Base-by-base conservation (phyloP, 2,113 vertebrate genomes). In the Scortum barcoo region DNA sequence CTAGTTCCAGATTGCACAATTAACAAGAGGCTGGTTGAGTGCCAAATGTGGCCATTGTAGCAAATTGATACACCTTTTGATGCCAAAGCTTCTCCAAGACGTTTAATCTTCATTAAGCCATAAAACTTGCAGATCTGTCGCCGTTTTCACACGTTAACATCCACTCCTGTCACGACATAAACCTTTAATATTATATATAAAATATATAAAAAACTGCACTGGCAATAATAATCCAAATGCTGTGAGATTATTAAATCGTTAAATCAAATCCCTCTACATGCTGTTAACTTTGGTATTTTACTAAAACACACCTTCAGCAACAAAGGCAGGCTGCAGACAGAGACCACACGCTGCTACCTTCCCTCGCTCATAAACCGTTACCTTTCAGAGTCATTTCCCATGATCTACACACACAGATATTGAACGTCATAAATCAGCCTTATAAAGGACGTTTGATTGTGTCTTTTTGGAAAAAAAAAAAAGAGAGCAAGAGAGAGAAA, bases 401-500 rank as follows among this genome's bases (percentile, higher is more conserved):
- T 86, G 88, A 91, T 91, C 83, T 84, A 68, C 74, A 61, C 63
- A 26, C 81, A 26, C 30, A 80, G 81, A 89, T 93, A 93, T 91
- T 92, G 79, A 85, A 84, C 76, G 24, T 82, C 89, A 87, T 94
- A 90, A 94, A 94, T 93, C 90, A 88, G 80, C 88, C 85, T 88
- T 80, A 87, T 91, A 90, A 92, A 85, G 87, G 90, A 88, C 53
- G 85, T 85, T 83, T 63, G 84, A 80, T 88, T 87, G 84, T 87
- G 78, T 90, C 72, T 84, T 91, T 91, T 89, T 76, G n/a, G 69
- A 68, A 78, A 67, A 63, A 63, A 68, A n/a, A n/a, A n/a, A n/a
- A n/a, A 36, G 33, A 36, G n/a, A 68, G 66, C 76, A 67, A 63
- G 60, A 68, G 6, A 4, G 73, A 56, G 71, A 75, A 71, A 83